A percentile compares a stretch with the other conserved stretches of the same genome.
phyloP scores from a whole-genome alignment of 2,797 vertebrate species.

The Premnoplex brunnescens region DNA sequence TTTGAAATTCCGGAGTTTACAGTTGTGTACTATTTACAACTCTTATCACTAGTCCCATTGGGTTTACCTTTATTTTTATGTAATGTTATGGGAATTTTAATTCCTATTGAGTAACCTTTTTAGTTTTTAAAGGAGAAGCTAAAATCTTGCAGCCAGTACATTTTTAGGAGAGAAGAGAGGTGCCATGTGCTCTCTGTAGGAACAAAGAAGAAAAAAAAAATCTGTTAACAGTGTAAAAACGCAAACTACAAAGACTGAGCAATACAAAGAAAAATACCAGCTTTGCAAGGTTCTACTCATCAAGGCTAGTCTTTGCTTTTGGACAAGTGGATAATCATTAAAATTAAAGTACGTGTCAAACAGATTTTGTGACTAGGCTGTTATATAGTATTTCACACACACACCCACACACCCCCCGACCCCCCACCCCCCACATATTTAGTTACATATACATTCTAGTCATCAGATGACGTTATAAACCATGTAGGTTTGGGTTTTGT shows the following conservation, averaged over 20 bases:
- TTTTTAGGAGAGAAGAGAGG: constrained; percentile 63
- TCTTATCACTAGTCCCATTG: not conserved
- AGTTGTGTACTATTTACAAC: not conserved
- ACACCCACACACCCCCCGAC: not conserved
- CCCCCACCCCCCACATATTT: no score
- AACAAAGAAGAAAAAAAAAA: constrained; percentile 68
- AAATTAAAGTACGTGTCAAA: not conserved
- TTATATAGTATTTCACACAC: not conserved
- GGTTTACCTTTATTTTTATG: constrained; percentile 35
- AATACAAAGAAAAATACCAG: not conserved
- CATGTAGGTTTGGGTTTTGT: not conserved
- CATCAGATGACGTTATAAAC: not conserved
- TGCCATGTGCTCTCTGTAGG: constrained; percentile 66
- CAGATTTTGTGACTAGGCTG: not conserved
- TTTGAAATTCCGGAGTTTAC: not conserved
- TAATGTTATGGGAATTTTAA: constrained; percentile 19
- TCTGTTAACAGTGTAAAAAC: constrained; percentile 59
- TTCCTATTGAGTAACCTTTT: constrained; percentile 64
- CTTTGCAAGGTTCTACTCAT: constrained; percentile 22
- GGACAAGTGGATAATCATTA: not conserved
- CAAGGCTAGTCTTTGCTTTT: not conserved
- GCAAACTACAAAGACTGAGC: constrained; percentile 24
- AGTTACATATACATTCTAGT: not conserved
- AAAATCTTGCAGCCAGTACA: constrained; percentile 19
- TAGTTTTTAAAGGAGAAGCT: constrained; percentile 56